Percentiles rank a stretch among this genome's conserved stretches.
These are phyloP conservation scores for Thyatira batis DNA, from an alignment of 2,888 invertebrate genomes.

Conservation along the genomic window DNA sequence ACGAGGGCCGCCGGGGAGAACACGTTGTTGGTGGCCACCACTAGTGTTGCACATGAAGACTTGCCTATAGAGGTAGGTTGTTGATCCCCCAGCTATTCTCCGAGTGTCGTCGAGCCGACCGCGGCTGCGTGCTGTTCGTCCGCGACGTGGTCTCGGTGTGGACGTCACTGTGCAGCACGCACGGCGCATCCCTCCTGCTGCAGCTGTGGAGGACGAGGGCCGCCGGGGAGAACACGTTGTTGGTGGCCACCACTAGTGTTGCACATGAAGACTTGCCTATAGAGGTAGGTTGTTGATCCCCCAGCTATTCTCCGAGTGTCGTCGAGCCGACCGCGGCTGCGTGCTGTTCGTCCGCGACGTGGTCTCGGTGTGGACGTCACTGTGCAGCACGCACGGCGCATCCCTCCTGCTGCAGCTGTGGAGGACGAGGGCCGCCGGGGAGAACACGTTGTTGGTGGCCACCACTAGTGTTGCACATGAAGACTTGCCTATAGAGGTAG, in stretches of 20 bases:
- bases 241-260: conserved; percentile 87
- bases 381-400: conserved; percentile 81
- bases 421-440: conserved; percentile 71
- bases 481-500: no score
- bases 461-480: conserved; percentile 83
- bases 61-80: no score
- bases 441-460: conserved; percentile 83
- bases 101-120: conserved; percentile 87
- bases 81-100: conserved; percentile 84
- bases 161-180: conserved; percentile 81
- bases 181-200: conserved; percentile 81
- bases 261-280: conserved; percentile 74
- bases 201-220: conserved; percentile 75
- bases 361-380: conserved; percentile 86
- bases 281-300: background rate
- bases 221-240: conserved; percentile 56
- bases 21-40: conserved; percentile 86
- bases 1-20: conserved; percentile 54
- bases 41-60: conserved; percentile 78
- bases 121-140: conserved; percentile 86
- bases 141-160: conserved; percentile 88
- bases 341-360: conserved; percentile 90
- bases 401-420: conserved; percentile 76
- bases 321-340: conserved; percentile 82
- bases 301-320: conserved; percentile 91